Evolutionary conservation across 2,888 invertebrate species (phyloP), one percentile per base, ranked within the genome.

Genomic region (Caenorhabditis panamensis): DNA sequence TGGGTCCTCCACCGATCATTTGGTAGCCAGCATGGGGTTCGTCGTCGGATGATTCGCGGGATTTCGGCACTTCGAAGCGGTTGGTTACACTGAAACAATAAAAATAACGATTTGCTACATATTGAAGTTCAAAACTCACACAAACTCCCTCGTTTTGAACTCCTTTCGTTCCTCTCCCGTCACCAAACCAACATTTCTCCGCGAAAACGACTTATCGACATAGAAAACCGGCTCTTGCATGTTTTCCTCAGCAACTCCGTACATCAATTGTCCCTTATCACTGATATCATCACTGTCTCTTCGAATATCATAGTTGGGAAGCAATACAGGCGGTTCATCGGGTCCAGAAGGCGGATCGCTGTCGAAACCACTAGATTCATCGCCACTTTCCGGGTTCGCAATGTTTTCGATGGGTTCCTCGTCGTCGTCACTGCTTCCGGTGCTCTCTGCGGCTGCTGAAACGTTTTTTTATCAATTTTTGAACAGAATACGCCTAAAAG

Each of bases 241-340:
- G 13, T 58, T 28, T 8, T 63, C 11, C 20, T 69, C 58, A 9
- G 51, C 78, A 16, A 64, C 1, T 22, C 72, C 71, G 47, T 79
- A 67, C 61, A 79, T 28, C 44, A 79, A 47, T n/a, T 79, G 78
- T 47, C 78, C 78, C 16, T 67, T 62, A 28, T 79, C 78, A 53
- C 72, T 71, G 13, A 54, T 37, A 26, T 71, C 78, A 20, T 72
- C 78, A 49, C 69, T 71, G 28, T 44, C 49, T 13, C 51, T 16
- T 22, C 66, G 64, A 16, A 2, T 49, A 9, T 49, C 20, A 16
- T 49, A 22, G 6, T 49, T 18, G 3, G 49, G 20, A 3, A 18
- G 5, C 20, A 20, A n/a, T 2, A 16, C 49, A 1, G 36, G 28
- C 3, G 49, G 20, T 22, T 64, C 49, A 6, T 73, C 66, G 11